Evolutionary conservation across 2,797 vertebrate genomes (phyloP).

Genomic region (Sebastiscus tertius): DNA sequence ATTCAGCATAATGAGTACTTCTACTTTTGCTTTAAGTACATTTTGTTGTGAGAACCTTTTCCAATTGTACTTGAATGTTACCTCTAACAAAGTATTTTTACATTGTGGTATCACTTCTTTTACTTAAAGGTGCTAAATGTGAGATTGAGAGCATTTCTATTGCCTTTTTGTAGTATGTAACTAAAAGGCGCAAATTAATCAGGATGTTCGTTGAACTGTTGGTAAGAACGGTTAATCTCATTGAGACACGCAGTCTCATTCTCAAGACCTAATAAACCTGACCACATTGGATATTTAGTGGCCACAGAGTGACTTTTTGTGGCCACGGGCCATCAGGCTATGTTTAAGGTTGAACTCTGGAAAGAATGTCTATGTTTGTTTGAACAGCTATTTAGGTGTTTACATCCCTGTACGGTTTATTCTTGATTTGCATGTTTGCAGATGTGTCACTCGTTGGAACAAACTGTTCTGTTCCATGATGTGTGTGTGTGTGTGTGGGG

Average conservation of each 20-base stretch:
- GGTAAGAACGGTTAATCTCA: too few species aligned
- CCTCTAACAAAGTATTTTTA: neutral
- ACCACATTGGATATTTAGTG: too few species aligned
- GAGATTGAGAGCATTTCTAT: too few species aligned
- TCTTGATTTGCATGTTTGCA: constrained; percentile 5
- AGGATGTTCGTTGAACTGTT: neutral
- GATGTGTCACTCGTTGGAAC: constrained; percentile 30
- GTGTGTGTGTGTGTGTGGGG: constrained; percentile 5
- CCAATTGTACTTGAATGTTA: neutral
- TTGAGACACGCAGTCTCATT: too few species aligned
- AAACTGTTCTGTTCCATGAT: constrained; percentile 25
- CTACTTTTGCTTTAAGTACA: neutral
- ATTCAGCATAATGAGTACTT: neutral
- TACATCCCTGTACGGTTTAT: constrained; percentile 7
- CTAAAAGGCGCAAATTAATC: neutral
- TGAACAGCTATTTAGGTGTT: constrained; percentile 5
- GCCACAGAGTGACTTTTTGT: neutral
- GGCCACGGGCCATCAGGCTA: too few species aligned
- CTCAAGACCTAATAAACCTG: too few species aligned
- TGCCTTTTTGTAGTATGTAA: neutral
- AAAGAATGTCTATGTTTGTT: neutral
- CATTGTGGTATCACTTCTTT: neutral
- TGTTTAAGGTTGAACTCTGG: neutral
- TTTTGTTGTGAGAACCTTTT: neutral
- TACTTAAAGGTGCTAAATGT: too few species aligned